Percentiles rank a stretch among this genome's conserved stretches.
Conservation (phyloP, 2,797 vertebrate genomes). For the Pagetopsis macropterus region DNA sequence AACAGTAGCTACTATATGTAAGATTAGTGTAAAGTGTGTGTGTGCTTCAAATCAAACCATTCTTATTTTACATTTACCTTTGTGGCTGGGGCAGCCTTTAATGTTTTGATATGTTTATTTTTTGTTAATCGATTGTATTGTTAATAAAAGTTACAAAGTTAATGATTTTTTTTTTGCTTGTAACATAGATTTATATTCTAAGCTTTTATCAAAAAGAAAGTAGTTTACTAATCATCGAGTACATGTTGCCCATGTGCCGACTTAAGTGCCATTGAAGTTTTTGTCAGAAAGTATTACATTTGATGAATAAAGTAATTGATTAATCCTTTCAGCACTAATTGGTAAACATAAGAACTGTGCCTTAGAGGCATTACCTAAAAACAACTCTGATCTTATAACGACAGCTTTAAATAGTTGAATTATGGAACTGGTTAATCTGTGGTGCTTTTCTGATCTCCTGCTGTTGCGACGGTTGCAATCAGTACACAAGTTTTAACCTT, state of each 20-base stretch:
- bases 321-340: conserved; percentile 32
- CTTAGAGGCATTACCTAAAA: conserved; percentile 44
- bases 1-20: conserved; percentile 20
- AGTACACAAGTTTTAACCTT: conserved; percentile 62
- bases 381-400: conserved; percentile 50
- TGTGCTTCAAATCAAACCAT: neutral
- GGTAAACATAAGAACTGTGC: conserved; percentile 36
- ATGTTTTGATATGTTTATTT: neutral
- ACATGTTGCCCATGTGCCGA: neutral
- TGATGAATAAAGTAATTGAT: conserved; percentile 27
- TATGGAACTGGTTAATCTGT: conserved; percentile 67
- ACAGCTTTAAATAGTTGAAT: conserved; percentile 61
- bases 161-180: neutral
- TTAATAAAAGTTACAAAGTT: neutral
- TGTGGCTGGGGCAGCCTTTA: neutral
- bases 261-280: neutral
- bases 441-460: conserved; percentile 48
- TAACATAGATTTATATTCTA: neutral
- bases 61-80: conserved; percentile 24
- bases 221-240: neutral
- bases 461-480: conserved; percentile 53
- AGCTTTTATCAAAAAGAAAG: neutral
- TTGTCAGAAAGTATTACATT: neutral
- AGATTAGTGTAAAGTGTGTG: conserved; percentile 13
- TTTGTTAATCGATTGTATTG: neutral